Evolutionary conservation across 2,797 vertebrate species (phyloP).

Genomic region (Buceros bicornis): DNA sequence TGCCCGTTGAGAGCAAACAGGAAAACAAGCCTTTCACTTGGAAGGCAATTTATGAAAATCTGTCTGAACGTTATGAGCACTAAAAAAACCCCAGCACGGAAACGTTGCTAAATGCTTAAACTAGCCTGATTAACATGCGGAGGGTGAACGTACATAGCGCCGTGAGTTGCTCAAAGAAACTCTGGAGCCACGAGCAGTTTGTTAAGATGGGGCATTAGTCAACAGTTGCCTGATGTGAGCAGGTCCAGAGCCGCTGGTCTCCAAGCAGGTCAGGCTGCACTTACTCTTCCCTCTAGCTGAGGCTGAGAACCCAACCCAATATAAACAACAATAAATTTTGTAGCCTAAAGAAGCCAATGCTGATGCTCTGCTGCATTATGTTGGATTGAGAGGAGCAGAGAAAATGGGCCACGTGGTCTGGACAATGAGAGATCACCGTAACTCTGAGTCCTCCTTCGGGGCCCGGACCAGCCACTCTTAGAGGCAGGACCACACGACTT

Average conservation of each 20-base stretch:
- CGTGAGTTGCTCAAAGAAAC: slow-evolving; percentile 12
- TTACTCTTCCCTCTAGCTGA: slow-evolving; percentile 24
- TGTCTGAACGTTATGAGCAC: slow-evolving; percentile 47
- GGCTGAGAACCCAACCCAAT: slow-evolving; percentile 25
- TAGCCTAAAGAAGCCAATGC: slow-evolving; percentile 12
- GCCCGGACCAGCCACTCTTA: neutral
- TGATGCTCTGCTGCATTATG: neutral
- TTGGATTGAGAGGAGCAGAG: neutral
- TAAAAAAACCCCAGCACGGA: neutral
- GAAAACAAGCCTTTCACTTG: slow-evolving; percentile 75
- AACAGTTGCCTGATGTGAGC: slow-evolving; percentile 32
- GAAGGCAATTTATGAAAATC: slow-evolving; percentile 72
- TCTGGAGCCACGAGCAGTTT: slow-evolving; percentile 12
- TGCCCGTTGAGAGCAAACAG: slow-evolving; percentile 77
- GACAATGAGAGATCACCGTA: neutral
- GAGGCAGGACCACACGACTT: neutral
- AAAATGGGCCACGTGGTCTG: neutral
- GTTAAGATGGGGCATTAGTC: slow-evolving; percentile 49
- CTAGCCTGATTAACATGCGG: slow-evolving; percentile 39
- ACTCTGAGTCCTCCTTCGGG: neutral
- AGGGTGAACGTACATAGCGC: neutral
- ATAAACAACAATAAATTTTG: slow-evolving; percentile 49
- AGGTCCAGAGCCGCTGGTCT: slow-evolving; percentile 42
- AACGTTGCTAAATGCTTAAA: slow-evolving; percentile 55
- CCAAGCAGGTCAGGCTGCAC: neutral